These are phyloP conservation scores for Dastarcus helophoroides DNA, from an alignment of 2,888 invertebrate genomes.

Conservation along the genomic window DNA sequence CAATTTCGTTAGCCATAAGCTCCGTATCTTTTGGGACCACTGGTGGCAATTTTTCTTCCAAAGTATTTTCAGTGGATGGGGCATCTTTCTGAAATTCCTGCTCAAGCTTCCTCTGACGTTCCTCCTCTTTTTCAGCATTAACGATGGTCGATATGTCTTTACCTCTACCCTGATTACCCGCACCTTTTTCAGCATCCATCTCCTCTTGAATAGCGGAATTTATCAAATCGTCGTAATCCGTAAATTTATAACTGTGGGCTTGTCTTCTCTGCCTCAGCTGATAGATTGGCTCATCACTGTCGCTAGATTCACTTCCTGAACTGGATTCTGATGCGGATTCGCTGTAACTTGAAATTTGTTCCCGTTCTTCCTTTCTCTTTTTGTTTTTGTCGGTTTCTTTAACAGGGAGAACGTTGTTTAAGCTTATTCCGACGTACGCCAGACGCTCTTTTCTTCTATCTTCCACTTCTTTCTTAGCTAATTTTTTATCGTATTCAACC, in stretches of 20 bases:
- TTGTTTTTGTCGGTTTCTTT: slow-evolving; percentile 32
- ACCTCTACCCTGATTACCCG: slow-evolving; percentile 72
- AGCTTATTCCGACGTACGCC: slow-evolving; percentile 63
- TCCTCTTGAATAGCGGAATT: slow-evolving; percentile 80
- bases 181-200: slow-evolving; percentile 61
- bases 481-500: slow-evolving; percentile 61
- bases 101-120: slow-evolving; percentile 24
- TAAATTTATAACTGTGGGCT: slow-evolving; percentile 72
- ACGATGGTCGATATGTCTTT: slow-evolving; percentile 90
- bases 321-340: slow-evolving; percentile 19
- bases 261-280: slow-evolving; percentile 70
- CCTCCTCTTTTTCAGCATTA: slow-evolving; percentile 61
- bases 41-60: slow-evolving; percentile 12
- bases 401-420: slow-evolving; percentile 54
- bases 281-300: slow-evolving; percentile 67
- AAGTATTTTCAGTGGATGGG: slow-evolving; percentile 13
- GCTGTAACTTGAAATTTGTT: slow-evolving; percentile 9
- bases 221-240: slow-evolving; percentile 92
- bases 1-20: slow-evolving; percentile 11
- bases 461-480: slow-evolving; percentile 55
- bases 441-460: slow-evolving; percentile 55
- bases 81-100: slow-evolving; percentile 22
- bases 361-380: slow-evolving; percentile 24
- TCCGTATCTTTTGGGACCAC: slow-evolving; percentile 15
- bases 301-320: slow-evolving; percentile 27